phyloP scores from a whole-genome alignment of 2,113 vertebrate genomes.

The Corapipo altera region DNA sequence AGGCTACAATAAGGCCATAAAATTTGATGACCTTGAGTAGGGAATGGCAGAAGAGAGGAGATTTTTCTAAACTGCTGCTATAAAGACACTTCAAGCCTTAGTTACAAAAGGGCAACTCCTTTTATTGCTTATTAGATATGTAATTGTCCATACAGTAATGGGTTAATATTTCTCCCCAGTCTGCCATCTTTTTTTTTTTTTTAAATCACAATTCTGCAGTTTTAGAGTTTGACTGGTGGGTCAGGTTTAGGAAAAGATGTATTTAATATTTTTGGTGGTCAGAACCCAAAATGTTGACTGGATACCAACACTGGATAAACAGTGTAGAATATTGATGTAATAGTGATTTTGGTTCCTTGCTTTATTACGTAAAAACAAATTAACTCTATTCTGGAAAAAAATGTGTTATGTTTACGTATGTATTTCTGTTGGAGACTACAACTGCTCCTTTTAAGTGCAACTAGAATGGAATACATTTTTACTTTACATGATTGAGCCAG shows the following conservation, averaged over 20 bases:
- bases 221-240: background rate
- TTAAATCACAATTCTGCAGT: background rate
- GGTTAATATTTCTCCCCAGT: background rate
- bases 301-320: background rate
- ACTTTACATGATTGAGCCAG: background rate
- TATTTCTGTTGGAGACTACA: background rate
- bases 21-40: background rate
- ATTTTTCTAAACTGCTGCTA: background rate
- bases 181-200: background rate
- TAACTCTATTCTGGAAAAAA: background rate
- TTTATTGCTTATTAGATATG: background rate
- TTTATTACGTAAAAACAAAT: background rate
- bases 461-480: background rate
- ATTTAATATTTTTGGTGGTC: background rate
- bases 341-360: background rate
- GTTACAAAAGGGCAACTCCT: background rate
- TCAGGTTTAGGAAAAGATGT: background rate
- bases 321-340: background rate
- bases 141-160: background rate
- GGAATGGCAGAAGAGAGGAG: background rate
- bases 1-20: background rate
- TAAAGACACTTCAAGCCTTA: background rate
- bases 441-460: background rate
- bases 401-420: background rate
- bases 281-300: background rate